Evolutionary conservation across 2,113 vertebrate genomes (phyloP), one percentile per base, ranked within the genome.

Genomic region (Pogona vitticeps): DNA sequence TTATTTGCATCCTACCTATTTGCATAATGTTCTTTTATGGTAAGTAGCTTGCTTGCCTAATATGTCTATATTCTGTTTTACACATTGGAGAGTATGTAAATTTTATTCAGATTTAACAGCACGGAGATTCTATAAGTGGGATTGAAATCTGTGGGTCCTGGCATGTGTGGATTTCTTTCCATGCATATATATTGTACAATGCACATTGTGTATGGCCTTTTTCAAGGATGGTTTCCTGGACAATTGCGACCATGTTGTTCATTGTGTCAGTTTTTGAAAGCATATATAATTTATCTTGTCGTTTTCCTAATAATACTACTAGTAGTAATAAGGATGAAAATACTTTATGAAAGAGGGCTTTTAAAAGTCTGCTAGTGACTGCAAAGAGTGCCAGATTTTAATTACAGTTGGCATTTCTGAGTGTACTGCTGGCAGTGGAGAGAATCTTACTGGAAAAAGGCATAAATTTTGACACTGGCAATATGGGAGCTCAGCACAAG

Each of bases 391-490:
- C 96, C 96, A 97, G 96, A 97, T 97, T 97, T 97, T 97, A 97
- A 97, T 97, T 97, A 95, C 96, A 96, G 93, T 97, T 97, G 96
- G 96, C 96, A 96, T 97, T 97, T 96, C 96, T 95, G 95, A 96
- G 92, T 61, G 90, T 95, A 95, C 93, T 96, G 96, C 96, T 97
- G 96, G 96, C 96, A 97, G 93, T 95, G 93, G 95, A 92, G 94
- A 95, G 92, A 94, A 93, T 96, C 94, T 97, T 96, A 94, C 95
- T 96, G 96, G 95, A 97, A 96, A 96, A 96, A 97, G 96, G 94
- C 96, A 96, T 96, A 92, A 96, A 96, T 96, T 97, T 96, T 96
- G 96, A 97, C 96, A 97, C 92, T 92, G 95, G 96, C 96, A 96
- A 96, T 96, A 95, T 97, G 96, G 96, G 94, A 95, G 91, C 96